Percentiles rank a stretch among this genome's conserved stretches.
Evolutionary conservation across 2,113 vertebrate genomes (phyloP).

Genomic region (Bubalus kerabau): DNA sequence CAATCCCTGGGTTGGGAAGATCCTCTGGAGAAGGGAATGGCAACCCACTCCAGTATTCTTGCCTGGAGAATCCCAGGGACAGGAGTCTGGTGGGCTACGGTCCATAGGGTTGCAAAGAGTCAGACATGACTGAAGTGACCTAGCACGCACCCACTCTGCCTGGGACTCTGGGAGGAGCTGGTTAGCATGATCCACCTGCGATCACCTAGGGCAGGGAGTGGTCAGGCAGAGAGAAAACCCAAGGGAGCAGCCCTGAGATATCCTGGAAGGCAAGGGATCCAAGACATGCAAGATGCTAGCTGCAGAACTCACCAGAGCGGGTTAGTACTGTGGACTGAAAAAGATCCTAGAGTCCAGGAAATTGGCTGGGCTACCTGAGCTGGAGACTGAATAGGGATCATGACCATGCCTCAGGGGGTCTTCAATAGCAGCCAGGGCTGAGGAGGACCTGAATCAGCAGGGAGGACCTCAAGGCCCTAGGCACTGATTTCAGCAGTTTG

Average conservation of each 20-base stretch:
- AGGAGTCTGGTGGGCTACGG: not conserved
- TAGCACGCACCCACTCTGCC: not conserved
- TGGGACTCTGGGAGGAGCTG: not conserved
- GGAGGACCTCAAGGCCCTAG: not conserved
- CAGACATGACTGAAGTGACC: not conserved
- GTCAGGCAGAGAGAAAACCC: not conserved
- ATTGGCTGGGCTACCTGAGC: not conserved
- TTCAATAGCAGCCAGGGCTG: not conserved
- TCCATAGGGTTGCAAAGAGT: not conserved
- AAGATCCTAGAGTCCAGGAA: not conserved
- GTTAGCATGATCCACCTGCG: accelerated
- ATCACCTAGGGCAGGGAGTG: not conserved
- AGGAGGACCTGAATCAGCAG: not conserved
- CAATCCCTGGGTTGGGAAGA: not conserved
- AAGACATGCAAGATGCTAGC: not conserved
- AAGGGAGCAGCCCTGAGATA: not conserved
- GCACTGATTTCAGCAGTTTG: not conserved
- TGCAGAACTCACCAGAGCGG: not conserved
- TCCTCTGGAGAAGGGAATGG: not conserved
- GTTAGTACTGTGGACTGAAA: not conserved
- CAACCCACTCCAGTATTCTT: not conserved
- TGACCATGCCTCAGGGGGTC: not conserved
- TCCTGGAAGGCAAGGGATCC: not conserved
- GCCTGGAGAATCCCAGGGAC: not conserved
- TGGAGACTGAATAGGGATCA: not conserved